These are phyloP conservation scores for Lysandra coridon DNA, from an alignment of 2,888 invertebrate genomes.

Conservation along the genomic window DNA sequence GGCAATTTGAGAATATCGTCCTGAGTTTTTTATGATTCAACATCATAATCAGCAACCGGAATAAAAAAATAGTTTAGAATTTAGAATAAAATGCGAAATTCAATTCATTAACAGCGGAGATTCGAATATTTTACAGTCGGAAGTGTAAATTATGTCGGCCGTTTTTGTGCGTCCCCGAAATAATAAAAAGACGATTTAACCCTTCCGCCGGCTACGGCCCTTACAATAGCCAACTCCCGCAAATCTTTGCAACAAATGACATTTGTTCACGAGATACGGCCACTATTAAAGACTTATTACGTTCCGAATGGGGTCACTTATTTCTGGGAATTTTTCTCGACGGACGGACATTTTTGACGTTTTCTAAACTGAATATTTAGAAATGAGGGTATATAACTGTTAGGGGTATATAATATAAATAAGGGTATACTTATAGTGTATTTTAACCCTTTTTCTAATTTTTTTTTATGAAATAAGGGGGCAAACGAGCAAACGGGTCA, in stretches of 20 bases:
- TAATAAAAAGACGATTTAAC: conserved; percentile 18
- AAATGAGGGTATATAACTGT: too few species aligned
- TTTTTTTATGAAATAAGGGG: too few species aligned
- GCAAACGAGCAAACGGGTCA: too few species aligned
- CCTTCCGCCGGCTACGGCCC: not conserved
- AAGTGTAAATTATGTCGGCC: not conserved
- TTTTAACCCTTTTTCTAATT: too few species aligned
- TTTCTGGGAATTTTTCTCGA: not conserved
- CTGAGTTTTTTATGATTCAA: too few species aligned
- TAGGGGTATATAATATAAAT: too few species aligned
- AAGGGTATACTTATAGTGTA: too few species aligned
- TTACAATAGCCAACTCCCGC: conserved; percentile 9
- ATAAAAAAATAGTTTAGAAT: not conserved
- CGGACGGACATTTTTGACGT: too few species aligned
- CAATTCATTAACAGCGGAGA: not conserved
- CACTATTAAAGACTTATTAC: conserved; percentile 8
- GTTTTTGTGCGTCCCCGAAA: not conserved
- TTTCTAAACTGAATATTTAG: not conserved
- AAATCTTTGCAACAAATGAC: conserved; percentile 13
- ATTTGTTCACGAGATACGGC: not conserved
- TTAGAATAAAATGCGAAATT: not conserved
- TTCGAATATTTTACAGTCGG: not conserved
- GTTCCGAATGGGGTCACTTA: not conserved
- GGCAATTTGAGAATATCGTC: too few species aligned
- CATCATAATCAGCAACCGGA: too few species aligned